Evolutionary conservation across 2,797 vertebrate species (phyloP).

Genomic region (Melanotaenia nigrans): DNA sequence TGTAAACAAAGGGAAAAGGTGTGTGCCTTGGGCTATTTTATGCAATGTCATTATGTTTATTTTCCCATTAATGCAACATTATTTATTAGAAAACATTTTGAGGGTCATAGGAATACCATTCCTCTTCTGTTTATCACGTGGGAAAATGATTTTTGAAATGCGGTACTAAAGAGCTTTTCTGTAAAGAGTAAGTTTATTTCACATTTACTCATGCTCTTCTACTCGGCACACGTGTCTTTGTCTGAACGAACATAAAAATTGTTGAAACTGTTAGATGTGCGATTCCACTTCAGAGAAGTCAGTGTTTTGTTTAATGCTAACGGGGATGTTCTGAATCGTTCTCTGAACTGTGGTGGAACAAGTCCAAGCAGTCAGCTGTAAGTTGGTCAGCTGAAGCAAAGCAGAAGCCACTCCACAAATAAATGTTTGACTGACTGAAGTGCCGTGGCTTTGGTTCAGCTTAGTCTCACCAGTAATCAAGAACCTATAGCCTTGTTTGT

Average conservation of each 20-base stretch:
- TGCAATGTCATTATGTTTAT: slow-evolving; percentile 53
- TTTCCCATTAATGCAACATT: slow-evolving; percentile 33
- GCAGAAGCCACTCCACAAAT: slow-evolving; percentile 12
- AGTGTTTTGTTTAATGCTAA: slow-evolving; percentile 38
- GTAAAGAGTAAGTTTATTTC: slow-evolving; percentile 31
- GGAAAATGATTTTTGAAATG: slow-evolving; percentile 20
- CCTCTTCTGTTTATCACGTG: slow-evolving; percentile 26
- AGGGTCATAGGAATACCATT: slow-evolving; percentile 25
- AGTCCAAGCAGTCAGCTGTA: slow-evolving; percentile 21
- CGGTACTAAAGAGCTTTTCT: slow-evolving; percentile 36
- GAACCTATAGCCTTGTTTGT: slow-evolving; percentile 45
- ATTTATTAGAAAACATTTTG: slow-evolving; percentile 67
- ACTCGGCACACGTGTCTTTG: slow-evolving; percentile 23
- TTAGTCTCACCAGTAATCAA: slow-evolving; percentile 25
- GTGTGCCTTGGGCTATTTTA: slow-evolving; percentile 76
- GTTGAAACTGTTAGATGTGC: slow-evolving; percentile 29
- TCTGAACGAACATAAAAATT: slow-evolving; percentile 31
- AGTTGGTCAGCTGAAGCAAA: slow-evolving; percentile 23
- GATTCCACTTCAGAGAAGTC: slow-evolving; percentile 28
- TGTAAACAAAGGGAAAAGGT: slow-evolving; percentile 72
- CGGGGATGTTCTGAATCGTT: slow-evolving; percentile 26
- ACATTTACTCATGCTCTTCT: slow-evolving; percentile 24
- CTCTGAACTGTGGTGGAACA: slow-evolving; percentile 12
- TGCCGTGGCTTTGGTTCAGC: slow-evolving; percentile 58
- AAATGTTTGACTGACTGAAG: slow-evolving; percentile 55